Evolutionary conservation across 2,797 vertebrate species (phyloP).

Genomic region (Cuniculus paca): DNA sequence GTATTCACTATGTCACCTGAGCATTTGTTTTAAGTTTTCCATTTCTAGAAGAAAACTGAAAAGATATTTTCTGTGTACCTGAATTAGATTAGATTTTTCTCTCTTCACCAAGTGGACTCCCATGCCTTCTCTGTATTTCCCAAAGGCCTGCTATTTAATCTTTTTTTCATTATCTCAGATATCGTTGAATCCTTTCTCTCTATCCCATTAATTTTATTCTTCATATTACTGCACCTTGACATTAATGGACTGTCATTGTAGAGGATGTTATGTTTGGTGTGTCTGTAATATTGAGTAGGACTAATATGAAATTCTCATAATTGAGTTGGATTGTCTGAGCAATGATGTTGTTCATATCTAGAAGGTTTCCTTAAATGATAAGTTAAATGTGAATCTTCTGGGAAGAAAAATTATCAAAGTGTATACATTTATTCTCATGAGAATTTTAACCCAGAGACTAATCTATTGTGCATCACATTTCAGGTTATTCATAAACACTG

Average conservation of each 20-base stretch:
- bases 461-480: constrained; percentile 45
- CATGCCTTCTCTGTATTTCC: constrained; percentile 62
- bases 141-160: constrained; percentile 68
- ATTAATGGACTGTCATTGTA: constrained; percentile 66
- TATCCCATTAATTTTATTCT: constrained; percentile 65
- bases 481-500: constrained; percentile 31
- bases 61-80: constrained; percentile 13
- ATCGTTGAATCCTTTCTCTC: constrained; percentile 64
- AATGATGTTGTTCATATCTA: constrained; percentile 39
- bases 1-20: constrained; percentile 56
- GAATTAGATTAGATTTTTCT: constrained; percentile 41
- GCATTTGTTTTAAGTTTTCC: constrained; percentile 60
- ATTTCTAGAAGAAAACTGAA: constrained; percentile 43
- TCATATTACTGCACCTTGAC: constrained; percentile 69
- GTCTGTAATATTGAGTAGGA: constrained; percentile 63
- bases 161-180: constrained; percentile 74
- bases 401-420: constrained; percentile 51
- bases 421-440: constrained; percentile 34
- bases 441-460: constrained; percentile 52
- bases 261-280: constrained; percentile 67
- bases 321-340: constrained; percentile 34
- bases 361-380: constrained; percentile 63
- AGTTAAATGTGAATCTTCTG: constrained; percentile 59
- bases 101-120: constrained; percentile 40
- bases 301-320: constrained; percentile 69